Conservation (phyloP, 2,797 vertebrate species). For the Vespertilio murinus region DNA sequence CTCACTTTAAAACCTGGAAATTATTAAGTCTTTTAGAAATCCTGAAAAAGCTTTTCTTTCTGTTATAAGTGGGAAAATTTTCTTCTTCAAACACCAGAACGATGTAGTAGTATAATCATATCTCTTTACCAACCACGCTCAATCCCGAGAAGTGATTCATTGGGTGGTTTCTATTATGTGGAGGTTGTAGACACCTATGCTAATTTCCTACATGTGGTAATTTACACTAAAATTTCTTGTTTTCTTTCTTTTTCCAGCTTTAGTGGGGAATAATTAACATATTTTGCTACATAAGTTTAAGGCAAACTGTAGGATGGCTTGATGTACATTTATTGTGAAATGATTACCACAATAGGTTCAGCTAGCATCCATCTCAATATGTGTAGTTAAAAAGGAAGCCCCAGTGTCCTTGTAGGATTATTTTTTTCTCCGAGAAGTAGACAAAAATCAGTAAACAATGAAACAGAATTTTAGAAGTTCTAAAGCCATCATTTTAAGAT, state of each 20-base stretch:
- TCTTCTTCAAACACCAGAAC: slow-evolving; percentile 25
- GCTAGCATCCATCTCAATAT: slow-evolving; percentile 6
- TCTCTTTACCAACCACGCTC: not conserved
- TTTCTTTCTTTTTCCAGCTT: not conserved
- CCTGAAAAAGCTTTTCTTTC: not conserved
- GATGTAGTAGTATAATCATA: not conserved
- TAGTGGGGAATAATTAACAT: not conserved
- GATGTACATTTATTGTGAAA: not conserved
- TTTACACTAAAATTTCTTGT: not conserved
- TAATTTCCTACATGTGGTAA: not conserved
- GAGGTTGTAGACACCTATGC: not conserved
- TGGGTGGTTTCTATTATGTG: not conserved
- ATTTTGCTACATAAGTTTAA: not conserved
- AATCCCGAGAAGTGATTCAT: not conserved
- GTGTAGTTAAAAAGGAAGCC: slow-evolving; percentile 25
- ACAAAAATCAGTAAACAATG: not conserved
- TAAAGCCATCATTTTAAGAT: not conserved
- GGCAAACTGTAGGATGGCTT: not conserved
- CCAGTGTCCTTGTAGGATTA: not conserved
- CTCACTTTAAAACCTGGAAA: slow-evolving; percentile 33
- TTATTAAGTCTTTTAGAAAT: not conserved
- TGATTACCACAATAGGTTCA: not conserved
- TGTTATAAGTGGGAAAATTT: not conserved
- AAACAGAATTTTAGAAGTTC: not conserved
- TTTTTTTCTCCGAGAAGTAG: not conserved